Evolutionary conservation across 1,140 invertebrate species (phyloP), one percentile per base, ranked within the genome.

Genomic region (Drosophila tani): DNA sequence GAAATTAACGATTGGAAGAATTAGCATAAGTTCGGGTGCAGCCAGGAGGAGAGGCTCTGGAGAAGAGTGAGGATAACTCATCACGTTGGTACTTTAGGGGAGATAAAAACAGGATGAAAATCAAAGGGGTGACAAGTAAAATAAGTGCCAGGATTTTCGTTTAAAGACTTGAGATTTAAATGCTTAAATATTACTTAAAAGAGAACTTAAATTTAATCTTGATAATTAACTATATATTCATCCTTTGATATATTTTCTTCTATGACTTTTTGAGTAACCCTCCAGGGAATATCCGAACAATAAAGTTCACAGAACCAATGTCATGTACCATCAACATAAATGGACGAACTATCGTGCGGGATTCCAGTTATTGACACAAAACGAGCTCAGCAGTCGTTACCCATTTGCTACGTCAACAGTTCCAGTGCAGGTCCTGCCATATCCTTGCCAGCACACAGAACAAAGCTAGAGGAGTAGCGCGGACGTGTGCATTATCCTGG

Each of bases 1-100:
- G 57, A 86, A 83, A 79, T 86, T 86, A 88, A 86, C 73, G 81
- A 77, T 69, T 83, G 73, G 80, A 77, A 83, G 76, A 83, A 88
- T 85, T 85, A 78, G 63, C 82, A 85, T 76, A 66, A 21, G 40
- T 35, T 59, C 5, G 55, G 46, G 15, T 46, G 55, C 67, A 65
- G 12, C 3, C 40, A 43, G 38, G 38, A 38, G 35, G 56, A 19
- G 56, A 19, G 35, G 8, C n/a, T n/a, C 4, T 19, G 47, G 15
- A 14, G 27, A 17, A 21, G 50, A 35, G 2, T 64, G n/a, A 41
- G 45, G 21, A 74, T 71, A 73, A 24, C 38, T 60, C 35, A 50
- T 17, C 11, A 40, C 9, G 1, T 69, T 57, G 17, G 17, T 46
- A 35, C 15, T 73, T 59, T 38, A 38, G 38, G 17, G 17, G 38